phyloP scores from a whole-genome alignment of 2,113 vertebrate genomes.

The Chloebia gouldiae region DNA sequence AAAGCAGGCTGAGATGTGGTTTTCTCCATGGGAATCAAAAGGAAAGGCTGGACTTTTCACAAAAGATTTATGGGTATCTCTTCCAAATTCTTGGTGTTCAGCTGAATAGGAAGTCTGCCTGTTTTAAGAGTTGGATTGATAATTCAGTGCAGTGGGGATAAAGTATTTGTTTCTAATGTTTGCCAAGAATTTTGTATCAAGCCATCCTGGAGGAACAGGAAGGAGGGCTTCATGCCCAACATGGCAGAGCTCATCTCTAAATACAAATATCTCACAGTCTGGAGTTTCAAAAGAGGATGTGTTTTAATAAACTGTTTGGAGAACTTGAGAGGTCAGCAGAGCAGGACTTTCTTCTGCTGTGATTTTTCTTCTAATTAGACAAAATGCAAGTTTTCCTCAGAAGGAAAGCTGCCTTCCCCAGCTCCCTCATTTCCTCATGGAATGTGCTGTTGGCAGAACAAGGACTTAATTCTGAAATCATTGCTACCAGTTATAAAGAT shows the following conservation, averaged over 20 bases:
- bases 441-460: constrained; percentile 50
- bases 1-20: background rate
- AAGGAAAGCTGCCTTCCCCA: constrained; percentile 18
- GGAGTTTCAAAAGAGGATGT: background rate
- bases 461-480: constrained; percentile 41
- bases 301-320: background rate
- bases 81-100: background rate
- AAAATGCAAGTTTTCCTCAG: constrained; percentile 36
- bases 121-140: background rate
- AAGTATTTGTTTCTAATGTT: background rate
- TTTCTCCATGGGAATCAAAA: background rate
- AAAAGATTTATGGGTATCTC: background rate
- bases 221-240: background rate
- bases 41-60: background rate
- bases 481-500: constrained; percentile 59
- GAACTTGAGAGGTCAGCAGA: constrained; percentile 10
- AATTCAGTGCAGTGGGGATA: background rate
- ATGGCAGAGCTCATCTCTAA: constrained; percentile 4
- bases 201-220: background rate
- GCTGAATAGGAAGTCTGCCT: background rate
- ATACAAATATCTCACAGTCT: background rate
- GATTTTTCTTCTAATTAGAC: constrained; percentile 59
- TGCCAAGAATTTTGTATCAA: constrained; percentile 3
- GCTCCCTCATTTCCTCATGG: constrained; percentile 26
- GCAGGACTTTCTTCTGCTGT: background rate